Percentiles rank a stretch among this genome's conserved stretches.
Evolutionary conservation across 2,888 invertebrate species (phyloP).

Genomic region (Volucella zonaria): DNA sequence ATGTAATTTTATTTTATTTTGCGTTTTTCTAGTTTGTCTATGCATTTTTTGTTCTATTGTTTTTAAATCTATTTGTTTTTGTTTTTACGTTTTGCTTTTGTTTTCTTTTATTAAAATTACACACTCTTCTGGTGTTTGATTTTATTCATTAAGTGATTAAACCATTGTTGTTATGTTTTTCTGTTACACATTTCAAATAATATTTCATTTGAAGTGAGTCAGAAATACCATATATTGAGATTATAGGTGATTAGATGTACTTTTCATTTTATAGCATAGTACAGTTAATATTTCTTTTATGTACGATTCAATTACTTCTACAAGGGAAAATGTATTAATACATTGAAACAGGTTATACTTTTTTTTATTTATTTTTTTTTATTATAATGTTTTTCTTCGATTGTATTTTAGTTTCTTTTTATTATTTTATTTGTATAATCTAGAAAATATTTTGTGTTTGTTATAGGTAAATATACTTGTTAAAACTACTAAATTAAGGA

Average conservation of each 20-base stretch:
- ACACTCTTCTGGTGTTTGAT: slow-evolving; percentile 48
- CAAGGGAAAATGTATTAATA: slow-evolving; percentile 38
- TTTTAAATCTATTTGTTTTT: slow-evolving; percentile 32
- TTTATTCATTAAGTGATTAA: slow-evolving; percentile 17
- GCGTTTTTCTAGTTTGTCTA: slow-evolving; percentile 33
- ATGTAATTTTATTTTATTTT: slow-evolving; percentile 41
- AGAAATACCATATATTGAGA: slow-evolving; percentile 45
- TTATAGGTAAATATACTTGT: slow-evolving; percentile 36
- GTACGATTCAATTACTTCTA: slow-evolving; percentile 45
- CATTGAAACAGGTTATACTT: slow-evolving; percentile 49
- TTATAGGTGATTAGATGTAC: slow-evolving; percentile 32
- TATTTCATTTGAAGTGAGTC: slow-evolving; percentile 43
- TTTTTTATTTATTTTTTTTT: slow-evolving; percentile 14
- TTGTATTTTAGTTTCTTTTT: slow-evolving; percentile 47
- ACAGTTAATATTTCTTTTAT: slow-evolving; percentile 16
- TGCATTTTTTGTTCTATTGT: slow-evolving; percentile 41
- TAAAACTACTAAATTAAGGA: slow-evolving; percentile 62
- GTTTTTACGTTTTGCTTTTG: neutral
- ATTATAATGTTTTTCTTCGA: slow-evolving; percentile 31
- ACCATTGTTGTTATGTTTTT: slow-evolving; percentile 1
- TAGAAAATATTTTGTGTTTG: slow-evolving; percentile 33
- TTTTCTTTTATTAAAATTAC: slow-evolving; percentile 39
- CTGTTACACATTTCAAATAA: slow-evolving; percentile 17
- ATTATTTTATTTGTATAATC: slow-evolving; percentile 45
- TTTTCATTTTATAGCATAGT: slow-evolving; percentile 16